A percentile compares a stretch with the other conserved stretches of the same genome.
phyloP scores from a whole-genome alignment of 2,888 invertebrate species.

The Kryphioiulus occultus region DNA sequence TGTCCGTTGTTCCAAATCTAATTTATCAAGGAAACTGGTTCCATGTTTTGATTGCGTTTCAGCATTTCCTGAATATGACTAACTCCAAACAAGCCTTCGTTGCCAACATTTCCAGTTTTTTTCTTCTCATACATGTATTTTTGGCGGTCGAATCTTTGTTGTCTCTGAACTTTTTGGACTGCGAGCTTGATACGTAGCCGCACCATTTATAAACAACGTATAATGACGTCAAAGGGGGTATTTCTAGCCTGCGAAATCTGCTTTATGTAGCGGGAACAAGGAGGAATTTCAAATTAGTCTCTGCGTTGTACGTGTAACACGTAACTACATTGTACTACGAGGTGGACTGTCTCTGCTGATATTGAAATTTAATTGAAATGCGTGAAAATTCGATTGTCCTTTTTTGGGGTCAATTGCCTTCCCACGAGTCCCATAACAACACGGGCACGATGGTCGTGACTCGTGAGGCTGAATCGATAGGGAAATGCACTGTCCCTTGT shows the following conservation, averaged over 20 bases:
- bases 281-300: neutral
- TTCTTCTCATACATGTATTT: neutral
- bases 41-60: no score
- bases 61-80: no score
- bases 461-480: no score
- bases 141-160: conserved; percentile 1
- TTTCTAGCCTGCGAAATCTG: neutral
- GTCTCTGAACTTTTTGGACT: neutral
- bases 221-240: conserved; percentile 1
- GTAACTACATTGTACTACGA: no score
- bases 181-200: neutral
- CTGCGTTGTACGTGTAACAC: neutral
- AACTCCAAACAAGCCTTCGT: no score
- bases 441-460: neutral
- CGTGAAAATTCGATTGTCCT: neutral
- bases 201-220: neutral
- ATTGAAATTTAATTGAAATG: neutral
- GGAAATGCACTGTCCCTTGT: no score
- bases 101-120: no score
- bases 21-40: no score
- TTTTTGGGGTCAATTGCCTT: neutral
- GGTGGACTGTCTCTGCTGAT: neutral
- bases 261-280: neutral
- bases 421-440: no score
- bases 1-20: no score